Evolutionary conservation across 2,113 vertebrate genomes (phyloP).

Genomic region (Gopherus flavomarginatus): DNA sequence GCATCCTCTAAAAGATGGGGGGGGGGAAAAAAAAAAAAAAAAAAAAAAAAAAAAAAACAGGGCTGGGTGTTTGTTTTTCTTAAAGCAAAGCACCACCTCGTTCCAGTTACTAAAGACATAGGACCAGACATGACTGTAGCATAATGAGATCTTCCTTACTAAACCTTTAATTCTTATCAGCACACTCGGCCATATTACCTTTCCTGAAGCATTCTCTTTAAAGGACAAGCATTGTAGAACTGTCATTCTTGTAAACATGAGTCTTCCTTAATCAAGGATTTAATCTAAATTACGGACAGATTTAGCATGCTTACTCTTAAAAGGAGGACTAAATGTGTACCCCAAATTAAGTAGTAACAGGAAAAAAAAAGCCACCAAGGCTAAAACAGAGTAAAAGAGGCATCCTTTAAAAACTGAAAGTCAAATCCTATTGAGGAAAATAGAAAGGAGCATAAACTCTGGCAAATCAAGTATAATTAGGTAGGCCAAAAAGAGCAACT

Average conservation of each 20-base stretch:
- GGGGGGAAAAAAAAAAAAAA: background rate
- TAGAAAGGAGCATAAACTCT: background rate
- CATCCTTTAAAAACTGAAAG: background rate
- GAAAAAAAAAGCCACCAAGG: background rate
- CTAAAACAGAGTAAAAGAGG: background rate
- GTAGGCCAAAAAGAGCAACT: background rate
- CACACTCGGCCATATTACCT: background rate
- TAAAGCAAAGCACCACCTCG: background rate
- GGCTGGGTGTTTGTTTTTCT: accelerated
- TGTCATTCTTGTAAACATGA: background rate
- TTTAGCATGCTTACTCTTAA: background rate
- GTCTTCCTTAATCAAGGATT: background rate
- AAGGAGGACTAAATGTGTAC: background rate
- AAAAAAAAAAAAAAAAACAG: background rate
- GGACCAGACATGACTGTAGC: background rate
- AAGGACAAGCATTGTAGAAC: background rate
- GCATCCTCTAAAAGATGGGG: conserved; percentile 77
- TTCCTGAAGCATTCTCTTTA: background rate
- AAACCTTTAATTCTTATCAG: background rate
- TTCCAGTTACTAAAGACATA: background rate
- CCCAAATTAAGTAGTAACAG: background rate
- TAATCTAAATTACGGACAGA: background rate
- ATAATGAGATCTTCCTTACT: background rate
- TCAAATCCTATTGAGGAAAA: background rate
- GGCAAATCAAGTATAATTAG: background rate